Evolutionary conservation across 2,797 vertebrate genomes (phyloP), one percentile per base, ranked within the genome.

Genomic region (Semaprochilodus insignis): DNA sequence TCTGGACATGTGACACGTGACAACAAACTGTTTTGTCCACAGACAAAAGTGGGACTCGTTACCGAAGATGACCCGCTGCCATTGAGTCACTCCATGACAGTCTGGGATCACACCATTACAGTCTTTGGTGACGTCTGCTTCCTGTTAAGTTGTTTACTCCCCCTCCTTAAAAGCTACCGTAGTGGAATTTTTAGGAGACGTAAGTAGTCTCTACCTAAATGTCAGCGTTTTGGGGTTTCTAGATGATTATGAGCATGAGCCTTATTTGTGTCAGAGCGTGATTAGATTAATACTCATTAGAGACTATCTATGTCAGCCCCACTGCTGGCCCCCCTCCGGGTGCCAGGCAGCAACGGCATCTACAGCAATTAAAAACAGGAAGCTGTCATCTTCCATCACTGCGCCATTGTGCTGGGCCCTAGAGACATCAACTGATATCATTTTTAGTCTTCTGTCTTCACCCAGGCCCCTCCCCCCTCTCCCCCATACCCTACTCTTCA

Each of bases 281-380:
- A 96, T 96, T 96, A 96, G 95, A 95, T 95, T 95, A 96, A 96
- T 95, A 96, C 94, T 95, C 94, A 93, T 96, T 97, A 96, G 95
- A 95, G 94, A 93, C 94, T 96, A 93, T 96, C 94, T 91, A 85
- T 95, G 94, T 94, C 92, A 93, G 93, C 91, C 92, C 91, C 93
- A 91, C 92, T 93, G 85, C 94, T 94, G 91, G 93, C 86, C 90
- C 92, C 90, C 89, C 31, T 31, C 81, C 74, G 85, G 92, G 92
- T 91, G 88, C 86, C 90, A 87, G 90, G 91, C 92, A 11, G 34
- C 13, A 92, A 93, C 91, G 88, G 91, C 88, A 92, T 89, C 91
- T 89, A 90, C 91, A 90, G 93, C 93, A 95, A 95, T 94, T 95
- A 95, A 94, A 94, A 95, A 93, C 87, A 90, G 88, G 88, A 93